Evolutionary conservation across 2,888 invertebrate species (phyloP), one percentile per base, ranked within the genome.

Genomic region (Dascillus cervinus): DNA sequence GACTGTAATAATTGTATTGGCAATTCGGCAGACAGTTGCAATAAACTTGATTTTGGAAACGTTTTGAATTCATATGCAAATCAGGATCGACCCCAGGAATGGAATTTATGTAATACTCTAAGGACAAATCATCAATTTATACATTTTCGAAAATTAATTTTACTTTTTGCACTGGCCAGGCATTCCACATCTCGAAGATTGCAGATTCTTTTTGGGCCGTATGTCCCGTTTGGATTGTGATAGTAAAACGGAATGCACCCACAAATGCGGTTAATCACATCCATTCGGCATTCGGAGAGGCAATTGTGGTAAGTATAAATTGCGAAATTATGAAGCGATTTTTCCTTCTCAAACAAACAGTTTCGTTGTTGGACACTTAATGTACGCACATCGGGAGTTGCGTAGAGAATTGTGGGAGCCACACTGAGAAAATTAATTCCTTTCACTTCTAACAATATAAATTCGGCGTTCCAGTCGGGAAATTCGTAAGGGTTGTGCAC

Each of bases 281-380:
- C 53, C 10, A 72, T 61, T 17, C 75, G 69, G 46, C 76, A 74
- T 41, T 72, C 72, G 1, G 70, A 66, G 62, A 79, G 64, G 46
- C 82, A 82, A 54, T 82, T 82, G 39, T 73, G 70, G 37, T 73
- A 79, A 0, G 76, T 74, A 47, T 82, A 82, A 3, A 65, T 62
- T 3, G 29, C 36, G 29, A 54, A 54, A 34, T 49, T 44, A 53
- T 41, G 58, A 46, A 56, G 63, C 44, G 47, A 64, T 15, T 52
- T 53, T 66, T 82, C 82, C 26, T 73, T 58, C 3, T 58, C 50
- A 47, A 77, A 79, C 31, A 77, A 63, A 45, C 82, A 83, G 22
- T 72, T 66, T 6, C 82, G 62, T 22, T 66, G 54, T 0, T 59
- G 45, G 0, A 73, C 53, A 0, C 58, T 50, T 43, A 80, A 69